Percentiles rank a stretch among this genome's conserved stretches.
phyloP scores from a whole-genome alignment of 2,888 invertebrate genomes.

The Calliphora vomitoria region DNA sequence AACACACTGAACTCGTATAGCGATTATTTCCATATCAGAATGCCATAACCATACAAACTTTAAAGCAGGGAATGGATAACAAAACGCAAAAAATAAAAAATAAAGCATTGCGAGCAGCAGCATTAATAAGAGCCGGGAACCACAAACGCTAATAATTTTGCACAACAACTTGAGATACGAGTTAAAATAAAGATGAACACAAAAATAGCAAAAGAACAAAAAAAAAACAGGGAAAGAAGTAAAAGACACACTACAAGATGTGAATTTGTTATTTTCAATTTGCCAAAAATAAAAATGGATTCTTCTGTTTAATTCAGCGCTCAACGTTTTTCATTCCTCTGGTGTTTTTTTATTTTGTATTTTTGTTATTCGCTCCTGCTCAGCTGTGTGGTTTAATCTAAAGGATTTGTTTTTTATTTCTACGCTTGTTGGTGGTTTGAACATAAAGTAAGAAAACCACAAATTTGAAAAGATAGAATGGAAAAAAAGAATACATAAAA shows the following conservation, averaged over 20 bases:
- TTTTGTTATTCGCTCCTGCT: conserved; percentile 20
- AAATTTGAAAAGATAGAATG: conserved; percentile 41
- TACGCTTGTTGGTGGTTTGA: conserved; percentile 22
- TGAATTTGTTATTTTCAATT: conserved; percentile 75
- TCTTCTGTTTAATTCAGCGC: conserved; percentile 62
- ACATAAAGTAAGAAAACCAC: conserved; percentile 55
- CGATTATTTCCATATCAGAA: conserved; percentile 72
- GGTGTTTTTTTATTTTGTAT: no score
- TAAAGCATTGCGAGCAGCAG: conserved; percentile 48
- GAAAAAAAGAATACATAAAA: conserved; percentile 36
- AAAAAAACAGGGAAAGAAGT: background rate
- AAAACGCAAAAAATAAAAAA: conserved; percentile 23
- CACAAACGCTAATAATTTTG: conserved; percentile 76
- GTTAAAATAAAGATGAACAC: conserved; percentile 27
- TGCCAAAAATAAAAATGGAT: conserved; percentile 69
- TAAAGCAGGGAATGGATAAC: conserved; percentile 21
- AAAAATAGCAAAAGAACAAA: conserved; percentile 3
- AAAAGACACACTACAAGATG: conserved; percentile 65
- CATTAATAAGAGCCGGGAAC: conserved; percentile 61
- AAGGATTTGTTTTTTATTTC: conserved; percentile 56
- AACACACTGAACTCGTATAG: conserved; percentile 19
- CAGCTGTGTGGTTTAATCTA: conserved; percentile 73
- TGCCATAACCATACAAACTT: conserved; percentile 65
- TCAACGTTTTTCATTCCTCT: conserved; percentile 19
- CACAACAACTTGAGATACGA: conserved; percentile 58